Percentiles rank a stretch among this genome's conserved stretches.
These are phyloP conservation scores for Seriola dumerili DNA, from an alignment of 2,113 vertebrate genomes.

Conservation along the genomic window DNA sequence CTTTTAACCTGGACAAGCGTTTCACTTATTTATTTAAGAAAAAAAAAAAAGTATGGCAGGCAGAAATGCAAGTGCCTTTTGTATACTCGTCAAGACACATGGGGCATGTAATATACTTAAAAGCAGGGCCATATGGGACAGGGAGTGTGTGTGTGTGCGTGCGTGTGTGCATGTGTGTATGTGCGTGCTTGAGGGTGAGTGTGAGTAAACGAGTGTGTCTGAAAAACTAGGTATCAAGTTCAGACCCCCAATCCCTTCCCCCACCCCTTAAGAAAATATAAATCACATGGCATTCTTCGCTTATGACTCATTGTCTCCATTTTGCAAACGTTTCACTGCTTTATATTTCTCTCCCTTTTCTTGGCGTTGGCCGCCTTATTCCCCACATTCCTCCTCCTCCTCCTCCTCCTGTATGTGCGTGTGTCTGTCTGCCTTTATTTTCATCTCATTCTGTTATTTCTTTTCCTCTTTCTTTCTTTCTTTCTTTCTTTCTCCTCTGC, in stretches of 20 bases:
- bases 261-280: slow-evolving; percentile 76
- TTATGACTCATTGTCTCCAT: slow-evolving; percentile 83
- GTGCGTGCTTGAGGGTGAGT: slow-evolving; percentile 1
- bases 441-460: slow-evolving; percentile 55
- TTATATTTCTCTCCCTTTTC: slow-evolving; percentile 56
- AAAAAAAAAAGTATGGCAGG: neutral
- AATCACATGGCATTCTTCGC: slow-evolving; percentile 82
- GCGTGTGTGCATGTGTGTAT: too few relatives aligned
- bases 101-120: slow-evolving; percentile 8
- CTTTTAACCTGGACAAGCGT: neutral
- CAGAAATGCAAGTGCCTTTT: neutral
- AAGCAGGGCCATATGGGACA: slow-evolving; percentile 39
- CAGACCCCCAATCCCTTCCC: slow-evolving; percentile 50
- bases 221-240: slow-evolving; percentile 71
- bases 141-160: neutral
- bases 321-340: slow-evolving; percentile 57
- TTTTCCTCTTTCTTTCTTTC: slow-evolving; percentile 49
- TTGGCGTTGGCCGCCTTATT: slow-evolving; percentile 56
- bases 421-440: slow-evolving; percentile 55
- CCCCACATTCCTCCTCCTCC: slow-evolving; percentile 65
- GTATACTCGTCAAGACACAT: neutral
- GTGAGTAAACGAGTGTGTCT: slow-evolving; percentile 44
- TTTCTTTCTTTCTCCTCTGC: slow-evolving; percentile 9
- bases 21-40: slow-evolving; percentile 5
- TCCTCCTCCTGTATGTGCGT: slow-evolving; percentile 35